A percentile compares a stretch with the other conserved stretches of the same genome.
Conservation (phyloP, 2,797 vertebrate genomes). For the Tauraco hartlaubi region DNA sequence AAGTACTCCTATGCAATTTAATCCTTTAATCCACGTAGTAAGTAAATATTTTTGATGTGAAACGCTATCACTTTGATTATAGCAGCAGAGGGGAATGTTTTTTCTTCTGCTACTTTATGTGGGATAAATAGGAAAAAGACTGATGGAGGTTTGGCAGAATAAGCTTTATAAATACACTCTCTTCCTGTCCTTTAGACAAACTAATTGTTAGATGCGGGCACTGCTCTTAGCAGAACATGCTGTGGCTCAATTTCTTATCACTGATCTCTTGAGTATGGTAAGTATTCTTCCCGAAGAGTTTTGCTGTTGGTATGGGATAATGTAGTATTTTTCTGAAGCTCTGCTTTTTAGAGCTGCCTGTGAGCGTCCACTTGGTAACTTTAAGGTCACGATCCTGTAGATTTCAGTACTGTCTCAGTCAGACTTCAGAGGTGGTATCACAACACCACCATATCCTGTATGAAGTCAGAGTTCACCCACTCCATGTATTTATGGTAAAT, state of each 20-base stretch:
- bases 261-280: rapidly evolving
- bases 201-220: neutral
- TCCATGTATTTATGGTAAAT: neutral
- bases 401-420: neutral
- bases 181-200: neutral
- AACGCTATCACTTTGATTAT: slow-evolving; percentile 21
- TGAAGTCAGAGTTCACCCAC: neutral
- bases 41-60: slow-evolving; percentile 41
- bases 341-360: neutral
- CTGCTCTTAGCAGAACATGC: neutral
- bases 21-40: slow-evolving; percentile 47
- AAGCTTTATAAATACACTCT: neutral
- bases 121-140: neutral
- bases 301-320: neutral
- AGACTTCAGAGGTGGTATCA: neutral
- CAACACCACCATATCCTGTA: rapidly evolving
- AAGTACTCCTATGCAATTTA: neutral
- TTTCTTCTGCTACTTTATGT: neutral
- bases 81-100: neutral
- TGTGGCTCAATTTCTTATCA: neutral
- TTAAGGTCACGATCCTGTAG: neutral
- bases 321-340: neutral
- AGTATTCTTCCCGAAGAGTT: neutral
- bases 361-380: neutral
- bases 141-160: neutral